Conservation (phyloP, 2,888 invertebrate species). For the Tupiocoris notatus region DNA sequence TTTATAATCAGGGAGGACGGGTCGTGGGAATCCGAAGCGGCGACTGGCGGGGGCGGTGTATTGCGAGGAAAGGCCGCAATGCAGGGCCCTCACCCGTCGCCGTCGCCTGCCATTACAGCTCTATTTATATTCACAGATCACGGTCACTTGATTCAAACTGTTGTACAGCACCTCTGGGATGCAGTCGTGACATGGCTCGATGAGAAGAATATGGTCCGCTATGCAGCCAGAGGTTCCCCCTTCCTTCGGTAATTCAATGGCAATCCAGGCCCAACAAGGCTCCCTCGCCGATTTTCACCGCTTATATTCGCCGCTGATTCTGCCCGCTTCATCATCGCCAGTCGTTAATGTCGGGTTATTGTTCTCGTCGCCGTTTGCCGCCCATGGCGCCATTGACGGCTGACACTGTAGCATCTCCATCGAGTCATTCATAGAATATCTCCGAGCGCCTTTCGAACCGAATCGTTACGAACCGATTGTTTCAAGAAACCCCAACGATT, state of each 20-base stretch:
- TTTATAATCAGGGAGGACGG: slow-evolving; percentile 18
- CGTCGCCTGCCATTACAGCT: slow-evolving; percentile 18
- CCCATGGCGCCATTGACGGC: neutral
- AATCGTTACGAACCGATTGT: too few relatives aligned
- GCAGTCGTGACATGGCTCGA: neutral
- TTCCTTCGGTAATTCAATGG: neutral
- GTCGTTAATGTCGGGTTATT: neutral
- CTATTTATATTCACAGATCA: slow-evolving; percentile 39
- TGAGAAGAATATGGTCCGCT: neutral
- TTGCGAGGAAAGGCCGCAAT: slow-evolving; percentile 16
- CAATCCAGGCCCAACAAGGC: neutral
- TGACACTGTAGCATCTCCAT: neutral
- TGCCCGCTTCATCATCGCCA: neutral
- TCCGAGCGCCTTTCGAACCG: too few relatives aligned
- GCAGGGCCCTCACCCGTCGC: slow-evolving; percentile 1
- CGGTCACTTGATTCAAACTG: slow-evolving; percentile 35
- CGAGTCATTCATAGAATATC: too few relatives aligned
- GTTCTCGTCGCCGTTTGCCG: neutral
- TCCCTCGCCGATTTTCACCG: neutral
- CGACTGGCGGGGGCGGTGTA: neutral
- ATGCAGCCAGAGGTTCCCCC: neutral
- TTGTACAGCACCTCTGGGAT: slow-evolving; percentile 20
- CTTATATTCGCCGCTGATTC: neutral
- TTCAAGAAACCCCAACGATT: too few relatives aligned
- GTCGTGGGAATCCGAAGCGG: neutral